phyloP scores from a whole-genome alignment of 2,797 vertebrate species.

The Sandelia bainsii region DNA sequence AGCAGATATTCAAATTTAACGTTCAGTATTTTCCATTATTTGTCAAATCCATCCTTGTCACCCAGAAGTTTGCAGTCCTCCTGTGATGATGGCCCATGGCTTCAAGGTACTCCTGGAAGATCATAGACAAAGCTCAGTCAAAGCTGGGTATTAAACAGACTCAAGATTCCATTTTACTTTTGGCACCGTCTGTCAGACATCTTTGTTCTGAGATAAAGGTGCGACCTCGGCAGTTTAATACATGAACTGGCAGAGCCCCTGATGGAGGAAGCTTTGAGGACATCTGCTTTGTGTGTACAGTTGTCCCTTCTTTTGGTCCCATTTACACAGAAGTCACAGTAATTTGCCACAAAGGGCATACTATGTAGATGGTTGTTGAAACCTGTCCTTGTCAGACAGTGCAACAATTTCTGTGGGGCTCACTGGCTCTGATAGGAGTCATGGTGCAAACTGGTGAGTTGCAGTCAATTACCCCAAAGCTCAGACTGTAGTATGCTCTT shows the following conservation, averaged over 20 bases:
- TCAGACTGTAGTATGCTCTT: conserved; percentile 4
- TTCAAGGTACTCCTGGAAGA: conserved; percentile 44
- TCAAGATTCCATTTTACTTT: conserved; percentile 50
- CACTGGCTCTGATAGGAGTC: conserved; percentile 6
- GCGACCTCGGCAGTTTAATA: conserved; percentile 56
- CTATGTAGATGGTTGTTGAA: conserved; percentile 6
- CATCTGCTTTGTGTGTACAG: conserved; percentile 49
- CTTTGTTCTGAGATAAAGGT: conserved; percentile 57
- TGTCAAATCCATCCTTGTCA: conserved; percentile 44
- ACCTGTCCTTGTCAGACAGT: neutral
- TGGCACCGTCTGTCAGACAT: conserved; percentile 58
- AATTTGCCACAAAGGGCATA: conserved; percentile 7
- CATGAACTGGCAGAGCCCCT: conserved; percentile 44
- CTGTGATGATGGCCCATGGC: conserved; percentile 21
- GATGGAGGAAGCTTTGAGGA: conserved; percentile 35
- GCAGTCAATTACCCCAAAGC: conserved; percentile 1
- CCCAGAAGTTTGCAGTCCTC: conserved; percentile 42
- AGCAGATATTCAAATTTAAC: conserved; percentile 39
- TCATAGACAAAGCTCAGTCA: conserved; percentile 46
- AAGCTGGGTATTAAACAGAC: conserved; percentile 48
- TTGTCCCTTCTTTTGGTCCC: conserved; percentile 25
- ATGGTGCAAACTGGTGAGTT: conserved; percentile 14
- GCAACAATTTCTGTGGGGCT: neutral
- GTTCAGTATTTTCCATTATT: conserved; percentile 17
- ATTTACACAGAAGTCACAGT: conserved; percentile 1